Evolutionary conservation across 2,888 invertebrate species (phyloP).

Genomic region (Petrolisthes cinctipes): DNA sequence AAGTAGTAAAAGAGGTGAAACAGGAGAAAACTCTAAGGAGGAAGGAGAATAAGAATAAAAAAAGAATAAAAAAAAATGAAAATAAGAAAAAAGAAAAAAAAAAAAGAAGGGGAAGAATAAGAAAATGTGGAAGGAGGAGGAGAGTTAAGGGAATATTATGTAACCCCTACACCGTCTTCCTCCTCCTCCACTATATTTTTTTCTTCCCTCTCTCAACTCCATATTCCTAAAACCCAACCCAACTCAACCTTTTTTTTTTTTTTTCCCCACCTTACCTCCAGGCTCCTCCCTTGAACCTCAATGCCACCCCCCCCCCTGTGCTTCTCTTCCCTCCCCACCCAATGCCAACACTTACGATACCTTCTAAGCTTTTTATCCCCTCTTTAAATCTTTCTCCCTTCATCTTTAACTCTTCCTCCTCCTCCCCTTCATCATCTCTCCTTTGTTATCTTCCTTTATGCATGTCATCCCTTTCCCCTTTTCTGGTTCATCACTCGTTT

Average conservation of each 20-base stretch:
- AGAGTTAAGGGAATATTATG: neutral
- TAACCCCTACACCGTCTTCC: too few species aligned
- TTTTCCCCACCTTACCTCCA: neutral
- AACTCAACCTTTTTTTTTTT: too few species aligned
- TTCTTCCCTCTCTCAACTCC: neutral
- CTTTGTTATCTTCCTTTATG: neutral
- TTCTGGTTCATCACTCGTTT: neutral
- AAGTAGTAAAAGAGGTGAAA: too few species aligned
- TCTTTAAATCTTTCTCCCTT: too few species aligned
- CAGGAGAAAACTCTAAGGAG: too few species aligned
- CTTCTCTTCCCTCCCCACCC: too few species aligned
- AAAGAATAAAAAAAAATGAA: neutral
- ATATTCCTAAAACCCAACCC: too few species aligned
- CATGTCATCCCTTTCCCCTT: constrained; percentile 16
- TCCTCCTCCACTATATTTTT: too few species aligned
- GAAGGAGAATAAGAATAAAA: neutral
- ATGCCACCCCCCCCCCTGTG: too few species aligned
- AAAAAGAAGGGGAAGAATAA: neutral
- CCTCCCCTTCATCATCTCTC: neutral
- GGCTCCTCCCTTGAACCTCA: too few species aligned
- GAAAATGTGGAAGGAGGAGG: neutral
- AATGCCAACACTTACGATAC: too few species aligned
- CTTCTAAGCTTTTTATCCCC: too few species aligned
- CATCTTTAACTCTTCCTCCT: neutral
- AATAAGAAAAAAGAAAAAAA: neutral